Percentiles rank a stretch among this genome's conserved stretches.
Conservation (phyloP, 1,140 invertebrate genomes). For the Drosophila nigrodunni region DNA sequence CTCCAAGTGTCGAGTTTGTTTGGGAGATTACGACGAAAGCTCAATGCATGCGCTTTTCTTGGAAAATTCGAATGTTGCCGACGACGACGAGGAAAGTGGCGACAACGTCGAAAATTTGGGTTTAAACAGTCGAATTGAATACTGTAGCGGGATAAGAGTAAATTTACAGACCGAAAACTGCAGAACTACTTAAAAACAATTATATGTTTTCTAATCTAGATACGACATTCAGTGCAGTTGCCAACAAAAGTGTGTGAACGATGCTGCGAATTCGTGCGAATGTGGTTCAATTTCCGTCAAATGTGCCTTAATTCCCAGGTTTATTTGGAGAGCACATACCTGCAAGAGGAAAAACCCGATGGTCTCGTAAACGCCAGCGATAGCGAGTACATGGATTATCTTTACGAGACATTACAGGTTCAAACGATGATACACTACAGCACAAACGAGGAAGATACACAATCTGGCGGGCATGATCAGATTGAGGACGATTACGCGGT, state of each 20-base stretch:
- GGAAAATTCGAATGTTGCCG: conserved; percentile 1
- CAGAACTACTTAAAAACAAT: neutral
- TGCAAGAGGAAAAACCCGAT: conserved; percentile 17
- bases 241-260: conserved; percentile 56
- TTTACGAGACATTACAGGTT: conserved; percentile 47
- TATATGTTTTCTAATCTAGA: conserved; percentile 22
- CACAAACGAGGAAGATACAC: conserved; percentile 14
- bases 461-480: neutral
- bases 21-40: conserved; percentile 52
- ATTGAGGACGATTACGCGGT: conserved; percentile 28
- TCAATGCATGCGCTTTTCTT: conserved; percentile 61
- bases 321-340: conserved; percentile 52
- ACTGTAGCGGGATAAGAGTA: conserved; percentile 68
- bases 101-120: neutral
- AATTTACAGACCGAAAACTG: neutral
- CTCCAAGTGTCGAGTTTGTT: conserved; percentile 66
- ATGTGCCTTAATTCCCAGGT: conserved; percentile 74
- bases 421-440: neutral
- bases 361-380: conserved; percentile 41
- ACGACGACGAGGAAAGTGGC: neutral
- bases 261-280: conserved; percentile 61
- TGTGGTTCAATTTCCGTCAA: conserved; percentile 73
- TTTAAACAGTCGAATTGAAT: conserved; percentile 52
- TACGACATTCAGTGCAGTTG: conserved; percentile 42
- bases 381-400: conserved; percentile 48